Evolutionary conservation across 2,113 vertebrate genomes (phyloP).

Genomic region (Oceanodroma tethys): DNA sequence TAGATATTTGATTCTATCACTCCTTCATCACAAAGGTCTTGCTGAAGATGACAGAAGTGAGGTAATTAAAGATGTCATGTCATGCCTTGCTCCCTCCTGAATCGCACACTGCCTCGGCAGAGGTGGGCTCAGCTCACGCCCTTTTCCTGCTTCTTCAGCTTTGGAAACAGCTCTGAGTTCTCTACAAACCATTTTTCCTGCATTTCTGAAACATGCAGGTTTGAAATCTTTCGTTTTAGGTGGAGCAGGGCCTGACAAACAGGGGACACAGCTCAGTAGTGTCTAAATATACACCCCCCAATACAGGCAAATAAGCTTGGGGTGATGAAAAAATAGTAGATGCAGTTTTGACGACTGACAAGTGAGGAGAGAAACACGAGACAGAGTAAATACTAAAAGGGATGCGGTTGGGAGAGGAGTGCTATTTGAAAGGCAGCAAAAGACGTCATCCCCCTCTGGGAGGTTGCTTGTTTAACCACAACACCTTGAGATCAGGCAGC

Average conservation of each 20-base stretch:
- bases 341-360: neutral
- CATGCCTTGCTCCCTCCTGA: neutral
- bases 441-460: neutral
- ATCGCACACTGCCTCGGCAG: accelerated
- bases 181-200: neutral
- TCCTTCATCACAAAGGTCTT: neutral
- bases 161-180: neutral
- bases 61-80: neutral
- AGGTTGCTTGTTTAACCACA: neutral
- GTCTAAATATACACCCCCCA: neutral
- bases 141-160: neutral
- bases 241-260: neutral
- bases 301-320: neutral
- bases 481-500: too few relatives aligned
- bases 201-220: neutral
- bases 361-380: neutral
- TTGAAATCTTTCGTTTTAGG: neutral
- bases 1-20: neutral
- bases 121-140: neutral
- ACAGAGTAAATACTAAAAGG: neutral
- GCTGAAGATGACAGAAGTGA: neutral
- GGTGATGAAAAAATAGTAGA: neutral
- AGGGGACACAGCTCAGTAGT: neutral
- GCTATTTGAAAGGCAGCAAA: neutral
- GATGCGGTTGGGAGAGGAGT: neutral